Evolutionary conservation across 2,113 vertebrate species (phyloP).

Genomic region (Python bivittatus): DNA sequence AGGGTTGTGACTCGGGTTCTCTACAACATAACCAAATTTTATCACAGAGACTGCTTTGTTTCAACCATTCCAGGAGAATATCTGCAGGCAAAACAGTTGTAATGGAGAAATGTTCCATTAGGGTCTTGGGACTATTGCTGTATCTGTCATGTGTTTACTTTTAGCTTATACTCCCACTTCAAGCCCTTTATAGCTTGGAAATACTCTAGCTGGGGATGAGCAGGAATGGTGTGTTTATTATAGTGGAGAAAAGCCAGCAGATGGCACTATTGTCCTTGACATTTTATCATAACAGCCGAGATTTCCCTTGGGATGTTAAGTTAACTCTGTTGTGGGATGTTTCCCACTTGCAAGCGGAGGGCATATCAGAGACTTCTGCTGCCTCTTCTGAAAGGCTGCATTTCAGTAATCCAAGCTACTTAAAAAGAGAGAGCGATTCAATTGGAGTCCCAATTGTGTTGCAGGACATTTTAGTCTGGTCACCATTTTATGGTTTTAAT

Average conservation of each 20-base stretch:
- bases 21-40: neutral
- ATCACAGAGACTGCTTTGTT: neutral
- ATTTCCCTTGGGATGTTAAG: neutral
- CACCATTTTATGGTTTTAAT: too few species aligned
- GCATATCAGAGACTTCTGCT: neutral
- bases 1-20: neutral
- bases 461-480: too few species aligned
- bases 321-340: neutral
- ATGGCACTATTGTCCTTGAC: conserved; percentile 52
- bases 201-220: neutral
- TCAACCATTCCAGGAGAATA: neutral
- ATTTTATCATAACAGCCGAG: neutral
- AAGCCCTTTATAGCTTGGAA: neutral
- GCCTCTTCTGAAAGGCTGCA: neutral
- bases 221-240: neutral
- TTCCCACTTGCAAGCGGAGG: neutral
- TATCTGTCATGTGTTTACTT: neutral
- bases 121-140: neutral
- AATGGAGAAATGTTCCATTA: neutral
- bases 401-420: neutral
- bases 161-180: neutral
- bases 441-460: too few species aligned
- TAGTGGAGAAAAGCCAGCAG: neutral
- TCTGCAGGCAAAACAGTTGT: neutral
- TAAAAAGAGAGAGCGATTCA: neutral